phyloP scores from a whole-genome alignment of 37 sponge, comb jelly and placozoan species.

The Agelas oroides region DNA sequence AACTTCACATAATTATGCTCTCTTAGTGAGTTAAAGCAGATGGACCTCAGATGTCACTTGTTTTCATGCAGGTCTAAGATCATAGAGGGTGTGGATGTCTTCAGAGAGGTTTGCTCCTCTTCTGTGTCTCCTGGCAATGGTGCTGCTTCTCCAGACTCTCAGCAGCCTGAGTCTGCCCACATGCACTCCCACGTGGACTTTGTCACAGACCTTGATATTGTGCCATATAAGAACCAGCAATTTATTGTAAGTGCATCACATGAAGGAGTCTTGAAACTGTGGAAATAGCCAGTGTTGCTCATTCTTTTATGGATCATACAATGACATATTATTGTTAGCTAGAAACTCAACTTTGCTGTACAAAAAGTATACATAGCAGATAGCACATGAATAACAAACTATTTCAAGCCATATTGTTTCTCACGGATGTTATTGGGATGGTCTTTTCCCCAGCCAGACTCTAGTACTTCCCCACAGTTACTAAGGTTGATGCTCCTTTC shows the following conservation, averaged over 20 bases:
- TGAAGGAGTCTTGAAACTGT: conserved; percentile 83
- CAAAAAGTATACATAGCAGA: no score
- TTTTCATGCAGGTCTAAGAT: conserved; percentile 51
- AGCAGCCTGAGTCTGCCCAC: conserved; percentile 36
- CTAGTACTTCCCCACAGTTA: conserved; percentile 53
- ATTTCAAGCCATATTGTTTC: not conserved
- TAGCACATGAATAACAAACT: no score
- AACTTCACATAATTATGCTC: no score
- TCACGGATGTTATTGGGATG: conserved; percentile 51
- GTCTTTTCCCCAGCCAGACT: conserved; percentile 55
- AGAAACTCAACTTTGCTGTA: no score
- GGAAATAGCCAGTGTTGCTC: conserved; percentile 55
- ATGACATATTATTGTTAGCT: no score
- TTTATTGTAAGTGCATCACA: conserved; percentile 76
- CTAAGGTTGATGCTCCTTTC: conserved; percentile 45
- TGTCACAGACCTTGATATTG: conserved; percentile 80
- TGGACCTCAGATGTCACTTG: no score
- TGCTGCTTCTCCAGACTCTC: not conserved
- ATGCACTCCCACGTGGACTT: conserved; percentile 75
- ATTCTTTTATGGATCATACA: not conserved
- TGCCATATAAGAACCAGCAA: conserved; percentile 63
- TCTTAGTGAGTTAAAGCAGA: no score
- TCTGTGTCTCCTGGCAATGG: not conserved
- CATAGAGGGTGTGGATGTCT: conserved; percentile 76
- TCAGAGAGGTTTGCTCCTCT: conserved; percentile 41